phyloP scores from a whole-genome alignment of 2,113 vertebrate species.

The Chaetura pelagica region DNA sequence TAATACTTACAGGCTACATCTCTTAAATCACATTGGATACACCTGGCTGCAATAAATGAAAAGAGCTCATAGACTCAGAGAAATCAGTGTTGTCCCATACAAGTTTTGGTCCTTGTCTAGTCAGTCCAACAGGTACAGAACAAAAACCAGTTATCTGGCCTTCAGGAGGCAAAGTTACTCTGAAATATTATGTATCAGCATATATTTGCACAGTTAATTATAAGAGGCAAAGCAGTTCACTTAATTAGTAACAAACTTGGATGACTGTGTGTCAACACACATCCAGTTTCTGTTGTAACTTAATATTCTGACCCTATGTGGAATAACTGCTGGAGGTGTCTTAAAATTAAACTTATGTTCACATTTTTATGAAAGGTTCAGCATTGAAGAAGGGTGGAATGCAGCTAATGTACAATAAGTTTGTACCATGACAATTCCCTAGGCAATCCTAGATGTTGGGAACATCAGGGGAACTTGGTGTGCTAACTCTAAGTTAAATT shows the following conservation, averaged over 20 bases:
- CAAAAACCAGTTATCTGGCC: not conserved
- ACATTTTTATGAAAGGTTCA: too few species aligned
- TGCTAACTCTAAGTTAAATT: too few species aligned
- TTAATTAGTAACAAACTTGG: not conserved
- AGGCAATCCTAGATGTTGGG: too few species aligned
- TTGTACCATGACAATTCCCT: too few species aligned
- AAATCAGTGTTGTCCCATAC: not conserved
- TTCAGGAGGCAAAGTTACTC: not conserved
- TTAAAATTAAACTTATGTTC: too few species aligned
- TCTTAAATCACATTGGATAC: not conserved
- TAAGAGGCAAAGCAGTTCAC: not conserved
- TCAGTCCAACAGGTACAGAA: rapidly evolving
- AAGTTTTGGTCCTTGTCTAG: not conserved
- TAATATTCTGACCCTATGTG: not conserved
- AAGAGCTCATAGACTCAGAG: not conserved
- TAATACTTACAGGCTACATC: not conserved
- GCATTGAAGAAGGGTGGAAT: too few species aligned
- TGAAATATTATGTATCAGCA: not conserved
- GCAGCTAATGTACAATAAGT: too few species aligned
- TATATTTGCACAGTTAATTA: not conserved
- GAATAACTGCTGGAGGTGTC: too few species aligned
- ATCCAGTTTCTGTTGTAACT: not conserved
- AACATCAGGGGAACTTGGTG: too few species aligned
- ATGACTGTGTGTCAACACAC: not conserved
- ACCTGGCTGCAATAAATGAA: not conserved